phyloP scores from a whole-genome alignment of 2,888 invertebrate genomes.

The Marronus borbonicus region DNA sequence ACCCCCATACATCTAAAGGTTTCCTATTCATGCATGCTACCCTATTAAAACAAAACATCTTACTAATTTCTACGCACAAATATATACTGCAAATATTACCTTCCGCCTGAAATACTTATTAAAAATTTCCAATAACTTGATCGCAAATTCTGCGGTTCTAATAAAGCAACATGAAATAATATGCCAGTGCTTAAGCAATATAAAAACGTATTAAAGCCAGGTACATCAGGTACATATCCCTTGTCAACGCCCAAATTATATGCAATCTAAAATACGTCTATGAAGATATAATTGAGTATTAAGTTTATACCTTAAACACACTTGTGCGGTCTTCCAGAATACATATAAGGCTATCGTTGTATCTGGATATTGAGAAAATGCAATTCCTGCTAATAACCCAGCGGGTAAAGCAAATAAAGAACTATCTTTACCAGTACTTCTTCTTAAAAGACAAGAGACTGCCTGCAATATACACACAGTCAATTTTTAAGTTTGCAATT shows the following conservation, averaged over 20 bases:
- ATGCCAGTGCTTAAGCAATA: slow-evolving; percentile 85
- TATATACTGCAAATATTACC: slow-evolving; percentile 67
- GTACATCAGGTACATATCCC: slow-evolving; percentile 78
- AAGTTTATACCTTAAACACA: slow-evolving; percentile 63
- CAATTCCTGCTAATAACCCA: slow-evolving; percentile 79
- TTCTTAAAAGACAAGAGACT: slow-evolving; percentile 78
- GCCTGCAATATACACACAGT: slow-evolving; percentile 70
- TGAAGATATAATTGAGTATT: neutral
- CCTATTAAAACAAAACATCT: slow-evolving; percentile 66
- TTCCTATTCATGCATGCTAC: slow-evolving; percentile 75
- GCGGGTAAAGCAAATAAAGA: slow-evolving; percentile 79
- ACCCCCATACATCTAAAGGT: slow-evolving; percentile 76
- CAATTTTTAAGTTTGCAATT: neutral
- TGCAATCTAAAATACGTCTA: slow-evolving; percentile 73
- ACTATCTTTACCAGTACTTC: slow-evolving; percentile 76
- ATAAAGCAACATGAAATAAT: slow-evolving; percentile 83
- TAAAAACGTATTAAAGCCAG: slow-evolving; percentile 80
- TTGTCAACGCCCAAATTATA: slow-evolving; percentile 81
- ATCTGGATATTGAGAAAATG: slow-evolving; percentile 83
- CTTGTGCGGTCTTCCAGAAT: slow-evolving; percentile 88
- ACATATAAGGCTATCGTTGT: slow-evolving; percentile 86
- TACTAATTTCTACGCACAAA: neutral
- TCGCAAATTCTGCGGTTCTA: slow-evolving; percentile 85
- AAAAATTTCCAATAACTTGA: slow-evolving; percentile 90
- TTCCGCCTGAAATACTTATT: slow-evolving; percentile 80